Percentiles rank a stretch among this genome's conserved stretches.
Conservation (phyloP, 53 echinoderm and acorn worm genomes). For the Luidia sarsii region DNA sequence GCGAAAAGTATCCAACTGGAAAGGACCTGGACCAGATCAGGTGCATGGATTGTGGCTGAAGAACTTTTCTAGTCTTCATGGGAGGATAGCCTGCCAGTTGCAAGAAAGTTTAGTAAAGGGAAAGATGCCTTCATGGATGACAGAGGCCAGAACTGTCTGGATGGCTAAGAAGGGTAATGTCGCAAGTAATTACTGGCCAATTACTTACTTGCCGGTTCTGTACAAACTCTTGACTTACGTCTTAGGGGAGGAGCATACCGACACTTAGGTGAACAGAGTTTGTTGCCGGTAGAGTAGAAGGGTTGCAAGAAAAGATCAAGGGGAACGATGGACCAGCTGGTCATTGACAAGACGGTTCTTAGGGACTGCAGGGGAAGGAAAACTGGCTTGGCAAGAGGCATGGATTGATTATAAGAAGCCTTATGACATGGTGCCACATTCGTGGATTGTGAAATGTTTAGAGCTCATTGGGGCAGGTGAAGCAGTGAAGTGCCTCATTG, state of each 20-base stretch:
- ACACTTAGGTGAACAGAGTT: neutral
- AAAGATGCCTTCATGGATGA: too few relatives aligned
- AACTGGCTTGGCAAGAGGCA: neutral
- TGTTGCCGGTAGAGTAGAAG: too few relatives aligned
- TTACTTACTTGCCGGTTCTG: too few relatives aligned
- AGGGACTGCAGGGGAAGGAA: neutral
- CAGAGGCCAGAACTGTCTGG: too few relatives aligned
- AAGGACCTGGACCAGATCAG: neutral
- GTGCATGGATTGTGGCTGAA: neutral
- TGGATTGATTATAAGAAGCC: slow-evolving; percentile 16
- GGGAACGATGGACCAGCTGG: too few relatives aligned
- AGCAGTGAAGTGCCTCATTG: neutral
- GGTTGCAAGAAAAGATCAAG: too few relatives aligned
- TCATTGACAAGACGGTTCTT: too few relatives aligned
- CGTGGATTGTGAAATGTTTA: neutral
- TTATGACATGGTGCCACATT: too few relatives aligned
- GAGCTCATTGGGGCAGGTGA: neutral
- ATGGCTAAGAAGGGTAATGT: too few relatives aligned
- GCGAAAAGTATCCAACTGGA: neutral
- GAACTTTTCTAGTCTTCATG: neutral
- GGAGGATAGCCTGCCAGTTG: neutral
- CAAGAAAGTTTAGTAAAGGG: neutral
- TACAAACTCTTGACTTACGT: too few relatives aligned
- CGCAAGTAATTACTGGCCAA: too few relatives aligned
- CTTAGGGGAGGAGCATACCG: neutral